These are phyloP conservation scores for Cuniculus paca DNA, from an alignment of 2,797 vertebrate genomes.

Conservation along the genomic window DNA sequence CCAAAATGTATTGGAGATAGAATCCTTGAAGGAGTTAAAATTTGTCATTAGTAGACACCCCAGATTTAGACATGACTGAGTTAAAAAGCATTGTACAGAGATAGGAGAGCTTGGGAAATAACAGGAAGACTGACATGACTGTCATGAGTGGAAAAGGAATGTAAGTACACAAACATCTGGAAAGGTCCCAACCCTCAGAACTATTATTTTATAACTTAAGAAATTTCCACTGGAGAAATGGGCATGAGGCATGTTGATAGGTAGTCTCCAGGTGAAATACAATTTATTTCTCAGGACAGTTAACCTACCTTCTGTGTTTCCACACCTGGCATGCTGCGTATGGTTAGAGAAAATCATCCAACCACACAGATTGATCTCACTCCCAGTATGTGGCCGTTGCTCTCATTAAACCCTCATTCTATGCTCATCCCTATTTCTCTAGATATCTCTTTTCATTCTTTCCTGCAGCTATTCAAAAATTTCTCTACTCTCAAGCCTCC, in stretches of 20 bases:
- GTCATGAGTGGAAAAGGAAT: background rate
- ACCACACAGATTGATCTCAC: background rate
- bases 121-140: background rate
- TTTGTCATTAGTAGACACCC: background rate
- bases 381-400: background rate
- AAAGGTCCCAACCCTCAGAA: no score
- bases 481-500: background rate
- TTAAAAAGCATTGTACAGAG: background rate
- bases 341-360: background rate
- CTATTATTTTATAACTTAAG: background rate
- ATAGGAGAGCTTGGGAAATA: background rate
- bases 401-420: background rate
- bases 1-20: background rate
- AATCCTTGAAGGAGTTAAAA: background rate
- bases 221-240: background rate
- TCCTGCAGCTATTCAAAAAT: background rate
- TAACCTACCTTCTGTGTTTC: background rate
- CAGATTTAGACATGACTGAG: background rate
- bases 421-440: background rate
- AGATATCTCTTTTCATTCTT: background rate
- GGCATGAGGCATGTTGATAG: background rate
- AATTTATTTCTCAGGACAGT: conserved; percentile 30
- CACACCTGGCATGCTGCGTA: background rate
- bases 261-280: background rate
- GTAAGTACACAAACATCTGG: background rate